Evolutionary conservation across 2,888 invertebrate genomes (phyloP).

Genomic region (Emmelina monodactyla): DNA sequence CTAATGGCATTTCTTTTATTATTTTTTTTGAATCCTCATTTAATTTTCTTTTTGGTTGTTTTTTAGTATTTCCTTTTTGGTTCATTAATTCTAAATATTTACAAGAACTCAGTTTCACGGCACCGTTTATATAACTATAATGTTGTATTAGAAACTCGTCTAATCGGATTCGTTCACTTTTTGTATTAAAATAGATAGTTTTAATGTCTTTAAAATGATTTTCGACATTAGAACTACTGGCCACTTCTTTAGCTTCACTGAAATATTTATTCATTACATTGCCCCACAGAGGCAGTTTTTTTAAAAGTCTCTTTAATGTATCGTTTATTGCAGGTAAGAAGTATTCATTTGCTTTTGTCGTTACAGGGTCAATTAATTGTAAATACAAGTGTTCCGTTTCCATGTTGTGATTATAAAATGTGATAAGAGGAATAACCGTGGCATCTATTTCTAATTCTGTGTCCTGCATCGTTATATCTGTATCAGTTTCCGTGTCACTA

Average conservation of each 20-base stretch:
- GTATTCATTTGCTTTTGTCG: constrained; percentile 9
- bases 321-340: constrained; percentile 11
- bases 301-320: constrained; percentile 11
- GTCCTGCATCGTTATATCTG: too few species aligned
- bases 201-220: constrained; percentile 12
- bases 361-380: constrained; percentile 9
- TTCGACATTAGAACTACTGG: constrained; percentile 11
- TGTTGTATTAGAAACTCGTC: constrained; percentile 13
- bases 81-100: constrained; percentile 5
- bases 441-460: too few species aligned
- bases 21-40: too few species aligned
- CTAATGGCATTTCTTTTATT: too few species aligned
- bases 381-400: constrained; percentile 12
- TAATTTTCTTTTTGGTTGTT: too few species aligned
- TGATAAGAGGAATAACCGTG: constrained; percentile 2
- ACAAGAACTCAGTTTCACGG: constrained; percentile 9
- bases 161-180: constrained; percentile 10
- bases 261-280: constrained; percentile 11
- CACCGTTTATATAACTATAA: constrained; percentile 11
- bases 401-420: constrained; percentile 9
- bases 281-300: constrained; percentile 12
- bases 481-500: background rate
- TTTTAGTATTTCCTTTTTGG: constrained; percentile 3
- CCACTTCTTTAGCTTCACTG: constrained; percentile 6
- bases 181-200: constrained; percentile 11